Evolutionary conservation across 2,888 invertebrate genomes (phyloP), one percentile per base, ranked within the genome.

Genomic region (Aspidiotus destructor): DNA sequence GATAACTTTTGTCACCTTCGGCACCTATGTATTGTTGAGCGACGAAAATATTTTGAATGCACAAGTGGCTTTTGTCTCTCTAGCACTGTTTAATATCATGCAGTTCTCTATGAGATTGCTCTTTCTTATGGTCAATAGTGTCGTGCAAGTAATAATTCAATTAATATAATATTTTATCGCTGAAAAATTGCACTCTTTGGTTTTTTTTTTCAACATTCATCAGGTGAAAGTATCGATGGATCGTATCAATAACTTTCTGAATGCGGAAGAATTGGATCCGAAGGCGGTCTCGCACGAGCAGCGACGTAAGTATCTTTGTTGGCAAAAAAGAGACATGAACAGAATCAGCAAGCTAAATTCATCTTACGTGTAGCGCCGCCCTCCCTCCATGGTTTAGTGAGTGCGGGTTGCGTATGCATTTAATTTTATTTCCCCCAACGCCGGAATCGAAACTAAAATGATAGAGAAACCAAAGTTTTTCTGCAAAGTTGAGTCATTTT

Each of bases 41-140:
- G 86, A 88, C 76, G 85, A 84, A 70, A 86, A 94, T 80, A 84
- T 87, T 73, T 84, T 96, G 79, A 88, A 92, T 80, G 88, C 94
- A 76, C 83, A 86, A 79, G 92, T 86, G 79, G 96, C 96, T 76
- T 98, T 98, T 82, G 95, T 96, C 75, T 91, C 96, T 75, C 84
- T 98, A 76, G 92, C 96, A 78, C 86, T 97, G 79, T 95, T 98
- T 86, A 96, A 97, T 83, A 93, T 97, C 75, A 86, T 98, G 76
- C 85, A 96, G 79, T 92, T 95, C 78, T 96, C 97, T 75, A 84
- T 98, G 79, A 90, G 92, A 77, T 89, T 96, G 88, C 85, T 95
- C 80, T 95, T 96, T 77, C 93, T 93, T 87, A 87, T 95, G 84
- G 89, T 96, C 78, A 86, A 89, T 77, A 90, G 89, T 81, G 82